Evolutionary conservation across 2,888 invertebrate species (phyloP), one percentile per base, ranked within the genome.

Genomic region (Microchrysa polita): DNA sequence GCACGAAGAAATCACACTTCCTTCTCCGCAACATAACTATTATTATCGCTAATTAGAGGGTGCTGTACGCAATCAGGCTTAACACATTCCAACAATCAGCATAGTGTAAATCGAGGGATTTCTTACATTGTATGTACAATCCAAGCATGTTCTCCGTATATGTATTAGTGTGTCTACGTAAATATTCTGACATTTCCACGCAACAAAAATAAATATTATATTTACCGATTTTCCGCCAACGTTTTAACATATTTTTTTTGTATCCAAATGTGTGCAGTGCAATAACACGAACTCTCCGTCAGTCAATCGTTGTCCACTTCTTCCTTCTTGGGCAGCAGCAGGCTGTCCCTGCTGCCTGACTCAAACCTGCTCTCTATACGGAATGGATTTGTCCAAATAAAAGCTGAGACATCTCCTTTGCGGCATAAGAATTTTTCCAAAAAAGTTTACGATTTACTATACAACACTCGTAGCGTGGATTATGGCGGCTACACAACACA

Each of bases 171-270:
- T n/a, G n/a, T n/a, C n/a, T 34, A 5, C 7, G 27, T 34, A 34
- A 5, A 34, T 34, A 34, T 34, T 23, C n/a, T 22, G 1, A 44
- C 48, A 14, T 65, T 65, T 48, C 65, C 65, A 65, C 65, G 44
- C 65, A 34, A 16, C 22, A 44, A 44, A 65, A 65, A 65, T 65
- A 65, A 61, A 65, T 65, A 65, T 65, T 65, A 22, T 48, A n/a
- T 48, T n/a, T 48, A 34, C 27, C 27, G 27, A 34, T 34, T 34
- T 34, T 34, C 27, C 27, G 27, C 27, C 27, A 34, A 34, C 27
- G 7, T 34, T 34, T n/a, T n/a, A n/a, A n/a, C n/a, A n/a, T n/a
- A n/a, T n/a, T n/a, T n/a, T 7, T 34, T 34, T 2, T 34, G 27
- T 34, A 5, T 34, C 27, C 7, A 34, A 34, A 7, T 34, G 27